These are phyloP conservation scores for Cephalopterus ornatus DNA, from an alignment of 2,113 vertebrate species.

Conservation along the genomic window DNA sequence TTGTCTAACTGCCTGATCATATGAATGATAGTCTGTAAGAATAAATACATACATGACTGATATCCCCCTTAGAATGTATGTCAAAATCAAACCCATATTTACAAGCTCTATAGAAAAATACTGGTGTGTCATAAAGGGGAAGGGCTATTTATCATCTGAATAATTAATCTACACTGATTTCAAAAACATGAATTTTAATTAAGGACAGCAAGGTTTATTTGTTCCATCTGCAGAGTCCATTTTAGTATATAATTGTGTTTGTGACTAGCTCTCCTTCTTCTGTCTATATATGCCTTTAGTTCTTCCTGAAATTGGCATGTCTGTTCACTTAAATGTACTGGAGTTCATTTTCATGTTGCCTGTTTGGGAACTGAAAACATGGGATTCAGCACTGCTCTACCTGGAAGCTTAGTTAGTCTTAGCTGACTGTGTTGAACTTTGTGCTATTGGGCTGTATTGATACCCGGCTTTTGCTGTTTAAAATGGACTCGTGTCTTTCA, in stretches of 20 bases:
- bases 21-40: neutral
- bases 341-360: neutral
- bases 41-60: neutral
- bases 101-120: neutral
- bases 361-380: neutral
- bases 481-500: neutral
- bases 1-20: neutral
- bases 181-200: neutral
- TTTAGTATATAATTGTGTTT: neutral
- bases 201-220: neutral
- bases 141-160: neutral
- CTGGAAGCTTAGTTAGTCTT: neutral
- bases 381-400: neutral
- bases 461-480: neutral
- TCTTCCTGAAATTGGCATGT: neutral
- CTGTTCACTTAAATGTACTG: neutral
- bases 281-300: neutral
- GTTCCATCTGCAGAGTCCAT: neutral
- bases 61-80: neutral
- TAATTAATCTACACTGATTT: neutral
- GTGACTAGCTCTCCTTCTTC: neutral
- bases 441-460: neutral
- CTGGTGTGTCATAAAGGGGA: neutral
- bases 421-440: neutral
- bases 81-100: neutral